Evolutionary conservation across 2,797 vertebrate genomes (phyloP), one percentile per base, ranked within the genome.

Genomic region (Agapornis canus): DNA sequence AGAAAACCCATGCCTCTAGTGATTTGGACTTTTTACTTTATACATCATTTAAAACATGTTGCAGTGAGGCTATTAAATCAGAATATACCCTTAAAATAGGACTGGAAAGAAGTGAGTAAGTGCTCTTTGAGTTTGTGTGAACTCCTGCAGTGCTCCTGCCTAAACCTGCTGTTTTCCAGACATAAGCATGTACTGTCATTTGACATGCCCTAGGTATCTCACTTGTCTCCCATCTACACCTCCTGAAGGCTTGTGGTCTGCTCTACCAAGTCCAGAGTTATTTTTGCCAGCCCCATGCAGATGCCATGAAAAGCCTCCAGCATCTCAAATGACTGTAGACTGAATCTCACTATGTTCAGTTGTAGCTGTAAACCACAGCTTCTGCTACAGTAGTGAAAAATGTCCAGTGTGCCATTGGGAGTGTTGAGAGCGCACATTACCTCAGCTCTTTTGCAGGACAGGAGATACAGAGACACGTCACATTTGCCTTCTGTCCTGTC

Each of bases 21-120:
- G 31, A 80, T 32, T 57, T 73, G 10, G 18, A 45, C 68, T 90
- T 95, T 89, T 81, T 22, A 59, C n/a, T 71, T 75, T 49, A 56
- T 60, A 32, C 6, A 25, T 78, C 2, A 52, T 78, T 85, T 70
- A 77, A 87, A 91, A 60, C 14, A 26, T 0, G 1, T 51, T 32
- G 19, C 75, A 72, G n/a, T 43, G 27, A 89, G 31, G 11, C 3
- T 77, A n/a, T 66, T 56, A 82, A 80, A 85, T 77, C 25, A 66
- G 31, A 82, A 63, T 11, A 73, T 43, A 80, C 5, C 19, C n/a
- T 63, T 91, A 54, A 75, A 94, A 37, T 26, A 77, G 10, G 13
- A 45, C 63, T 65, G 39, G 47, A 63, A 89, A 57, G 2, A 73
- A 92, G 7, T 11, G 12, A 91, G 18, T 39, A n/a, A 29, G 8